Evolutionary conservation across 2,113 vertebrate genomes (phyloP), one percentile per base, ranked within the genome.

Genomic region (Trematomus loennbergii): DNA sequence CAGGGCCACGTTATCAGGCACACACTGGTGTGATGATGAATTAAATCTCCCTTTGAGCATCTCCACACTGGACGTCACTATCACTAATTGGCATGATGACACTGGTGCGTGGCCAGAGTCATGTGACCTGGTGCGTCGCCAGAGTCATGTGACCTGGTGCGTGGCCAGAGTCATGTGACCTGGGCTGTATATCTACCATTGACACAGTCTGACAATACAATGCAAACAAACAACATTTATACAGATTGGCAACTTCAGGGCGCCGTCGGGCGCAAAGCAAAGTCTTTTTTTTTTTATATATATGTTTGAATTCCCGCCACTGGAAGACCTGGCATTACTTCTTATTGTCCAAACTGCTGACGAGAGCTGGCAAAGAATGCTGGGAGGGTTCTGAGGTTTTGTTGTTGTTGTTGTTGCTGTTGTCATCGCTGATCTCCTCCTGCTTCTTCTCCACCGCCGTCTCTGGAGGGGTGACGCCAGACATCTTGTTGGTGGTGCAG

Each of bases 191-290:
- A 94, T 90, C 92, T 90, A 94, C 97, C 97, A 97, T 96, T 96
- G 97, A 97, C 96, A 95, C 96, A 97, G 96, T 97, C 96, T 96
- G 96, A 96, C 92, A 95, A 96, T 96, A 96, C 93, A 95, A 96
- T 92, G 90, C 88, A 92, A 93, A 93, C 96, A 96, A 96, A 96
- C 96, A 95, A 97, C 94, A 95, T 93, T 94, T 91, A 94, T 93
- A 97, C 97, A 96, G 94, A 98, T 98, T 98, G 98, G 97, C 98
- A 98, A 98, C 97, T 97, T 96, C 82, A 94, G 95, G 94, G 96
- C 97, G 96, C 97, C 96, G 5, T 78, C 20, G 74, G 96, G 96
- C 96, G 96, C 96, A 95, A 95, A 96, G 96, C 91, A 87, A 83
- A 72, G 86, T 91, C 89, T 89, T 90, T 78, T 82, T 79, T 83